Base-by-base conservation (phyloP, 2,888 invertebrate genomes). In the Mythimna loreyi region DNA sequence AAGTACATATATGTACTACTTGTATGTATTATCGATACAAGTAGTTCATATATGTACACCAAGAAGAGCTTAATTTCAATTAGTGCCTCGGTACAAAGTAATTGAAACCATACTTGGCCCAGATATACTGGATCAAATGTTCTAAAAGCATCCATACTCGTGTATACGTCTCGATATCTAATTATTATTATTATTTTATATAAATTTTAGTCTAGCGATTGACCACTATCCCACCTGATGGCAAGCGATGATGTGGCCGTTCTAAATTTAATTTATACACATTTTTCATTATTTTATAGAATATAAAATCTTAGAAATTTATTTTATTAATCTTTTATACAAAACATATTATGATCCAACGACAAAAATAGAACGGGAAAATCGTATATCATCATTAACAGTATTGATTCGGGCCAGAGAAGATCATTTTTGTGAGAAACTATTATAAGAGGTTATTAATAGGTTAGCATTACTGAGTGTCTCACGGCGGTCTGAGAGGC, bases 401-500 rank as follows among this genome's bases (percentile, higher is more conserved):
- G 21, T n/a, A 58, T 49, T 13, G 40, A 47, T 63, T 52, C 33
- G n/a, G 19, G 25, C 57, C 16, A 21, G 19, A 25, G 16, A 11
- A 47, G 19, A 61, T 67, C 3, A 61, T 65, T 72, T 33, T n/a
- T 28, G 45, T 55, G 21, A 63, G 64, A 58, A 61, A 47, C 25
- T 53, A 63, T 60, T 64, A 61, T 61, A 55, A 58, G 30, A 67
- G 65, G 57, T 65, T 75, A 84, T 75, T 62, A 78, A 81, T 83
- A 83, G 74, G 59, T 76, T 61, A 78, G 56, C 70, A 81, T 84
- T 85, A 83, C 80, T 73, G 67, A 75, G 80, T 86, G 90, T 90
- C 88, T 90, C 87, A 87, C 82, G 80, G 82, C 84, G 85, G 91
- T 91, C 90, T 89, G 87, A 86, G 84, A 86, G 77, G 82, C 85